Evolutionary conservation across 2,888 invertebrate species (phyloP), one percentile per base, ranked within the genome.

Genomic region (Xestia c-nigrum): DNA sequence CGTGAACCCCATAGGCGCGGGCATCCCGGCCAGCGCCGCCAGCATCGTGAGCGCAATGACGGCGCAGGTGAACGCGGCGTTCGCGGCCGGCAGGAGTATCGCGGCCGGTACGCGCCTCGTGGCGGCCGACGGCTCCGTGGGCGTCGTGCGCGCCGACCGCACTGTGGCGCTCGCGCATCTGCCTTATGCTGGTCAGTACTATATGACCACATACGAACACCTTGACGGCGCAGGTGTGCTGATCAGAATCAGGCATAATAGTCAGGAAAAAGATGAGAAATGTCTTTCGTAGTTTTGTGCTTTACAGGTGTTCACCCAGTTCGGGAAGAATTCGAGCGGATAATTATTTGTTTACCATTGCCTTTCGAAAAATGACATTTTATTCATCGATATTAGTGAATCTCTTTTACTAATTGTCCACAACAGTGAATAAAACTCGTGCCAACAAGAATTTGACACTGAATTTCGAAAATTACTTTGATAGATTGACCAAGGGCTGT

Each of bases 121-220:
- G 95, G 98, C 89, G 91, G 87, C 97, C 0, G 98, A 98, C 93
- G 98, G 98, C 21, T 97, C 97, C 67, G 96, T 97, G 66, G 98
- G 98, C 80, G 97, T 98, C 81, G 97, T 98, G 81, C 97, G 97
- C 19, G 97, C 97, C 65, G 97, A 98, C 89, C 97, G 98, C 89
- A 95, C 96, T 85, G 97, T 97, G 59, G 96, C 97, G 79, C 94
- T 97, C 75, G 96, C 97, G 73, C 95, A 97, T 73, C 95, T 97
- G 84, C 96, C 97, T 50, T 97, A 95, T 88, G 84, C 92, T 19
- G 93, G 94, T 91, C 55, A 75, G 86, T 81, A 57, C 19, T 6
- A 50, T 50, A 46, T 14, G 3, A 12, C 3, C 46, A 46, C 46
- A 46, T 31, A 31, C 3, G 52, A 21, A 9, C 0, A 10, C n/a